These are phyloP conservation scores for Pheosia tremula DNA, from an alignment of 2,888 invertebrate species.

Conservation along the genomic window DNA sequence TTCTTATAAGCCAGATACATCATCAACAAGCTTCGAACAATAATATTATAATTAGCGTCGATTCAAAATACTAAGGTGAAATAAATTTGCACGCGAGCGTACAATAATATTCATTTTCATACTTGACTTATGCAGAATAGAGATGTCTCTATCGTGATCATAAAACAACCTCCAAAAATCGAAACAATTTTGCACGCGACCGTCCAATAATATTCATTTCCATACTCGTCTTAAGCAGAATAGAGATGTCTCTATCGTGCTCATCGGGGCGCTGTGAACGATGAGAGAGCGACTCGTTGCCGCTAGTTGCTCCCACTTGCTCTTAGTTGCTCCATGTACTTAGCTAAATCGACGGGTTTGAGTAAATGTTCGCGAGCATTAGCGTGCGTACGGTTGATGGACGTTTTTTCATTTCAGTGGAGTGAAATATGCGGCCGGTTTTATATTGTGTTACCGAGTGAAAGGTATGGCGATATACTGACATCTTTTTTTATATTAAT, in stretches of 20 bases:
- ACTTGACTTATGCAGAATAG: too few species aligned
- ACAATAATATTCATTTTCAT: too few species aligned
- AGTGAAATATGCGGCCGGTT: conserved; percentile 3
- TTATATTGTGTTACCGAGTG: background rate
- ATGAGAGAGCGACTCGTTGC: conserved; percentile 25
- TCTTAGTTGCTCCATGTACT: conserved; percentile 24
- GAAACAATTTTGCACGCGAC: conserved; percentile 11
- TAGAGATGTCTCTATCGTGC: conserved; percentile 31
- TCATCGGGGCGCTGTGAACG: conserved; percentile 18
- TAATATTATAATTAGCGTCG: too few species aligned
- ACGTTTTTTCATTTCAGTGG: conserved; percentile 3
- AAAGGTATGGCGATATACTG: background rate
- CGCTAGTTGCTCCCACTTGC: conserved; percentile 10
- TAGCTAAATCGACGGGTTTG: conserved; percentile 23
- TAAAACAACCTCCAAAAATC: background rate
- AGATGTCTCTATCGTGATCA: too few species aligned
- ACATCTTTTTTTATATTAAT: background rate
- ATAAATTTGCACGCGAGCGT: too few species aligned
- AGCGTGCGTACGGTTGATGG: conserved; percentile 6
- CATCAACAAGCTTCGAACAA: too few species aligned
- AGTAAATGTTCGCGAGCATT: conserved; percentile 12
- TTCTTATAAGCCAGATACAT: too few species aligned
- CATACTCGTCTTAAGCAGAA: conserved; percentile 28
- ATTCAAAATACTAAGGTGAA: too few species aligned
- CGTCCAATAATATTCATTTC: conserved; percentile 27